phyloP scores from a whole-genome alignment of 2,888 invertebrate species.

The Harmothoe impar region DNA sequence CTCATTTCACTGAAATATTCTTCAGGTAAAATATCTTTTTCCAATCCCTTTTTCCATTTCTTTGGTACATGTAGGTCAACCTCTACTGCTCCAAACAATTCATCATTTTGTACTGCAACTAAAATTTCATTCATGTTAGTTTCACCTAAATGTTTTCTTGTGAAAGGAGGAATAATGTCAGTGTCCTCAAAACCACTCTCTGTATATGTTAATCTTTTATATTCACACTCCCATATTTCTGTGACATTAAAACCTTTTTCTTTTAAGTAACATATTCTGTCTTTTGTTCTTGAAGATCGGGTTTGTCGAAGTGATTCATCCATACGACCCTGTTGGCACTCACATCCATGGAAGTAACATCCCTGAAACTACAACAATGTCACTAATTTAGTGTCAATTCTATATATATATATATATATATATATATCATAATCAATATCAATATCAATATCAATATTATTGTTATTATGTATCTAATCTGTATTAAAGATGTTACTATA shows the following conservation, averaged over 20 bases:
- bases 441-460: no score
- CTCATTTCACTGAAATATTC: neutral
- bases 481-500: no score
- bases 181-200: neutral
- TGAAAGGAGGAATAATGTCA: neutral
- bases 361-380: no score
- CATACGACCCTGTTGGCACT: neutral
- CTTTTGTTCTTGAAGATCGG: no score
- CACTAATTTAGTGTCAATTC: no score
- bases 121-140: neutral
- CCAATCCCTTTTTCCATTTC: neutral
- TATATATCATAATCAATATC: no score
- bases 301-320: neutral
- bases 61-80: neutral
- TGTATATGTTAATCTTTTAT: neutral
- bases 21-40: neutral
- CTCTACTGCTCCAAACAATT: no score
- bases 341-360: neutral
- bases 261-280: no score
- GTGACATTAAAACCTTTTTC: no score
- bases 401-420: no score
- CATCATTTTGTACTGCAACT: neutral
- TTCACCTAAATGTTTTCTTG: neutral
- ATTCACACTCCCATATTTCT: neutral
- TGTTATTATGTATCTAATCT: no score